Conservation (phyloP, 2,113 vertebrate genomes). For the Amphiprion ocellaris region DNA sequence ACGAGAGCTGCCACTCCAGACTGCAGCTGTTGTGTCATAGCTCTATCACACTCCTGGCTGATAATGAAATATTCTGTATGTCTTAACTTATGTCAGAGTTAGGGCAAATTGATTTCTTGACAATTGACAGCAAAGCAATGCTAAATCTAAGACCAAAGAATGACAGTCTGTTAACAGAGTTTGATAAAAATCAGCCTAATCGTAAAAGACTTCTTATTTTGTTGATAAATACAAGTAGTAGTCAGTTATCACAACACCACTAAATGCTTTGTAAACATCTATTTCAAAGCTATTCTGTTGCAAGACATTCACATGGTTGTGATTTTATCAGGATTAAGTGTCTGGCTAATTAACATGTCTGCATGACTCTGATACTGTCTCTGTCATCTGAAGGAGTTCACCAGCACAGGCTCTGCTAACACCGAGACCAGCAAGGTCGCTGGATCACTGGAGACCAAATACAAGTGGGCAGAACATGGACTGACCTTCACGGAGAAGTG, state of each 20-base stretch:
- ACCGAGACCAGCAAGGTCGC: slow-evolving; percentile 95
- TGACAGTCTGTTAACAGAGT: no score
- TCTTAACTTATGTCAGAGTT: neutral
- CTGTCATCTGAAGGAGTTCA: slow-evolving; percentile 90
- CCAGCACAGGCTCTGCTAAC: slow-evolving; percentile 95
- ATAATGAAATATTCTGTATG: neutral
- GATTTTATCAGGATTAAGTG: neutral
- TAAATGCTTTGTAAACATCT: no score
- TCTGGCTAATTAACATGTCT: neutral
- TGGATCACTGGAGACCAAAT: slow-evolving; percentile 97
- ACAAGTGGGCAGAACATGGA: slow-evolving; percentile 94
- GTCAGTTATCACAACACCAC: no score
- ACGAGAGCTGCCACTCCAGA: slow-evolving; percentile 1
- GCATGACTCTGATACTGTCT: neutral
- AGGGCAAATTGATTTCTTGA: neutral
- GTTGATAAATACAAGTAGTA: no score
- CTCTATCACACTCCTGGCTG: slow-evolving; percentile 37
- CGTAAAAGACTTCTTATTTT: no score
- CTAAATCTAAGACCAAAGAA: no score
- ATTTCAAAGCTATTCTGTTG: no score
- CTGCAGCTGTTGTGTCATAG: slow-evolving; percentile 24
- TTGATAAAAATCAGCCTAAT: no score
- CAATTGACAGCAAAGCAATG: neutral
- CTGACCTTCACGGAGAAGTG: slow-evolving; percentile 97
- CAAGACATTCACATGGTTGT: no score